phyloP scores from a whole-genome alignment of 2,113 vertebrate genomes.

The Strix aluco region DNA sequence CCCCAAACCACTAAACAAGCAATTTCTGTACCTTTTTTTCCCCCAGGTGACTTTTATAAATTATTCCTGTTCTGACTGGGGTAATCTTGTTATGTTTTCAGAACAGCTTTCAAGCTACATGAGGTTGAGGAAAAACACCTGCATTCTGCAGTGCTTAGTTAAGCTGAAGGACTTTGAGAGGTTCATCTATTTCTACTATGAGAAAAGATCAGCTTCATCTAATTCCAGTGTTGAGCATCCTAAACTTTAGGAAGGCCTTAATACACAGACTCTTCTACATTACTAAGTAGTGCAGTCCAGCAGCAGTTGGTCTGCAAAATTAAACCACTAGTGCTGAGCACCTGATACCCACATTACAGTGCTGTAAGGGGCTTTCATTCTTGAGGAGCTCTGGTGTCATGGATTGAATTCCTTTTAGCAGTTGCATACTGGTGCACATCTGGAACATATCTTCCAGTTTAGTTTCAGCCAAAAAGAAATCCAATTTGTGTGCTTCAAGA shows the following conservation, averaged over 20 bases:
- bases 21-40: neutral
- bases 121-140: neutral
- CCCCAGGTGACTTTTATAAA: neutral
- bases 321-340: neutral
- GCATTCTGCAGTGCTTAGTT: neutral
- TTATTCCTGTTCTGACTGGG: neutral
- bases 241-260: neutral
- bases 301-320: neutral
- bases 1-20: neutral
- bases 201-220: neutral
- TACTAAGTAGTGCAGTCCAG: neutral
- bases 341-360: accelerated
- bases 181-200: neutral
- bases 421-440: neutral
- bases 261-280: neutral
- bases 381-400: neutral
- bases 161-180: neutral
- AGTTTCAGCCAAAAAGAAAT: neutral
- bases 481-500: neutral
- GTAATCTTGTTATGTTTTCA: neutral
- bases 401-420: neutral
- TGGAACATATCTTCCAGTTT: neutral
- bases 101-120: neutral
- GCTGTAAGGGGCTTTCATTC: neutral
- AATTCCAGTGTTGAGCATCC: neutral